These are phyloP conservation scores for Pseudomyrmex cubaensis DNA, from an alignment of 1,140 invertebrate genomes.

Conservation along the genomic window DNA sequence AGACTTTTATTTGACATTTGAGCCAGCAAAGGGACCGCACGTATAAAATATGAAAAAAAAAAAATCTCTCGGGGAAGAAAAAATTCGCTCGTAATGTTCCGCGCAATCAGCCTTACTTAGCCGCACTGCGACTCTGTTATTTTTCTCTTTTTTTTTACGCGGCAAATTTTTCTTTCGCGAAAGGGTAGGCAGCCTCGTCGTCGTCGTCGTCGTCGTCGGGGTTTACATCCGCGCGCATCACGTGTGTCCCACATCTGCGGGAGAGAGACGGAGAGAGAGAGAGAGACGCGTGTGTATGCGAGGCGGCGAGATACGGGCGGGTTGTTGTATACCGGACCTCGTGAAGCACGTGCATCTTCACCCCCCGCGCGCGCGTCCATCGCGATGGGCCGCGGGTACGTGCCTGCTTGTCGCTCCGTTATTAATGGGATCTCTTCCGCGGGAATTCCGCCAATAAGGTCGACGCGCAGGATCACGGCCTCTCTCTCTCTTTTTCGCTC, in stretches of 20 bases:
- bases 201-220: slow-evolving; percentile 26
- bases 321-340: slow-evolving; percentile 34
- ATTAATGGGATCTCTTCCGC: slow-evolving; percentile 65
- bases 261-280: slow-evolving; percentile 2
- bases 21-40: no score
- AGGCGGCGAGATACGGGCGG: slow-evolving; percentile 23
- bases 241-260: slow-evolving; percentile 46
- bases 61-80: no score
- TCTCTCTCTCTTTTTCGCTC: slow-evolving; percentile 18
- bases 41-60: neutral
- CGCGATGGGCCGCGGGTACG: slow-evolving; percentile 49
- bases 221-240: slow-evolving; percentile 41
- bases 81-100: no score
- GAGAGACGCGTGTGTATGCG: slow-evolving; percentile 5
- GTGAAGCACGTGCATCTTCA: slow-evolving; percentile 53
- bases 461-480: slow-evolving; percentile 55
- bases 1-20: no score
- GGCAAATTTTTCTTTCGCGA: slow-evolving; percentile 49
- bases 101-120: neutral
- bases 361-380: slow-evolving; percentile 6
- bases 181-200: slow-evolving; percentile 19
- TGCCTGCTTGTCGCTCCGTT: slow-evolving; percentile 65
- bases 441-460: slow-evolving; percentile 65
- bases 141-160: slow-evolving; percentile 5
- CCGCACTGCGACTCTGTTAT: slow-evolving; percentile 13